A percentile compares a stretch with the other conserved stretches of the same genome.
Conservation (phyloP, 2,888 invertebrate genomes). For the Acrocyrtus sp. region DNA sequence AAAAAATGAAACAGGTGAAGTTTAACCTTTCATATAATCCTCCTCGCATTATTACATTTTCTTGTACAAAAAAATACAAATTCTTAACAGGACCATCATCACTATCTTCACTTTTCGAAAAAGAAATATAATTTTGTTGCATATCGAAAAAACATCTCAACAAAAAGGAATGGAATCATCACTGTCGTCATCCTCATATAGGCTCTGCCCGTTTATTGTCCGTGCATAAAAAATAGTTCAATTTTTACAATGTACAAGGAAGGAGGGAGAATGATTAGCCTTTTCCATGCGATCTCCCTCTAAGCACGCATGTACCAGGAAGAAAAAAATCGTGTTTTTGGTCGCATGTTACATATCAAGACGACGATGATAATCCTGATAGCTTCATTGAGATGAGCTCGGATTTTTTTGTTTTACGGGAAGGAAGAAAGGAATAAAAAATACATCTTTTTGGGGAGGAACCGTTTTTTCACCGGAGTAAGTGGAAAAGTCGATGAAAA, state of each 20-base stretch:
- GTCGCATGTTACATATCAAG: constrained; percentile 26
- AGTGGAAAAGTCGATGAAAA: neutral
- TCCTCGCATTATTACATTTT: neutral
- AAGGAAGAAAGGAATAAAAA: no score
- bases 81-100: no score
- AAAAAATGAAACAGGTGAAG: constrained; percentile 46
- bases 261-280: neutral
- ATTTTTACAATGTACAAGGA: neutral
- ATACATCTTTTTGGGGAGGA: constrained; percentile 31
- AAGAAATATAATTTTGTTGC: neutral
- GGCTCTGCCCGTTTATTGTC: constrained; percentile 26
- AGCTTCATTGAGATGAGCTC: constrained; percentile 22
- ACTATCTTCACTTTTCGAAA: no score
- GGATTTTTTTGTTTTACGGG: neutral
- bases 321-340: neutral
- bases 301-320: constrained; percentile 7
- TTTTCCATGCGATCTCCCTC: constrained; percentile 16
- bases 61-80: no score
- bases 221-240: constrained; percentile 1
- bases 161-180: constrained; percentile 1
- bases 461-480: neutral
- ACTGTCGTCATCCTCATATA: constrained; percentile 16
- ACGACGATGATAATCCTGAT: neutral
- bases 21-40: constrained; percentile 38
- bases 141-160: neutral